Percentiles rank a stretch among this genome's conserved stretches.
These are phyloP conservation scores for Porphyrio hochstetteri DNA, from an alignment of 2,113 vertebrate genomes.

Conservation along the genomic window DNA sequence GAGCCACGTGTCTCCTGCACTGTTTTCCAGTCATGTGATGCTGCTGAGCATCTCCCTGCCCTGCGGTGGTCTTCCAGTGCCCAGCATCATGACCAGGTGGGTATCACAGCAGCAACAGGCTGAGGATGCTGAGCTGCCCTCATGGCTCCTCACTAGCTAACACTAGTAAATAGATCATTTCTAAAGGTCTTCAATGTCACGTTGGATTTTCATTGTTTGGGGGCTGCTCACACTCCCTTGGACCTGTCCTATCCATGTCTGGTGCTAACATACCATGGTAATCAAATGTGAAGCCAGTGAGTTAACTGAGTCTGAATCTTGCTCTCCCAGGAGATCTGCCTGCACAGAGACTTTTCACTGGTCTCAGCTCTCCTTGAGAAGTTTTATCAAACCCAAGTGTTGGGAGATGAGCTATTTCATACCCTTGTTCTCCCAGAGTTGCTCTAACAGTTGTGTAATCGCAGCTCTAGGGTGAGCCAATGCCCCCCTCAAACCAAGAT, in stretches of 20 bases:
- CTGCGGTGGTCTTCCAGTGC: neutral
- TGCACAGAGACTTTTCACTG: neutral
- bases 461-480: neutral
- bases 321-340: neutral
- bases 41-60: neutral
- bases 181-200: neutral
- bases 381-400: neutral
- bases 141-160: fast-evolving
- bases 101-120: neutral
- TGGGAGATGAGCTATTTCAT: neutral
- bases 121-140: neutral
- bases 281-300: neutral
- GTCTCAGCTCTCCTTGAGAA: neutral
- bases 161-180: neutral
- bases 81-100: neutral
- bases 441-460: neutral
- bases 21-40: neutral
- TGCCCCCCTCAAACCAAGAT: neutral
- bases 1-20: neutral
- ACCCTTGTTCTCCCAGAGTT: neutral
- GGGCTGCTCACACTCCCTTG: fast-evolving
- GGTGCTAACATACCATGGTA: fast-evolving
- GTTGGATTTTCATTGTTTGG: neutral
- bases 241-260: fast-evolving
- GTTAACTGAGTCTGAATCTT: neutral